A percentile compares a stretch with the other conserved stretches of the same genome.
These are phyloP conservation scores for Pocota personata DNA, from an alignment of 2,888 invertebrate genomes.

Conservation along the genomic window DNA sequence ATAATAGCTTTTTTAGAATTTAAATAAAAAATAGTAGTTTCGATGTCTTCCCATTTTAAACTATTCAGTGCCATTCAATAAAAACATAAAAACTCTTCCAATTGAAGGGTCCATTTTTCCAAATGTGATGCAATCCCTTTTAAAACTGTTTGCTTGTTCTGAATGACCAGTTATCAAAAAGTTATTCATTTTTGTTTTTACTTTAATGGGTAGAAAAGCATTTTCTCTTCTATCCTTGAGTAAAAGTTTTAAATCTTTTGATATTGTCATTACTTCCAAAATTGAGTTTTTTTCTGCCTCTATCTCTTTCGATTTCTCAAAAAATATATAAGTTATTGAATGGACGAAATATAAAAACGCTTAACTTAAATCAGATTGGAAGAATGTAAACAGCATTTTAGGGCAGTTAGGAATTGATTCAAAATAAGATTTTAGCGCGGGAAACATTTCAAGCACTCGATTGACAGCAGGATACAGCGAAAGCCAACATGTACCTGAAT, in stretches of 20 bases:
- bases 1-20: neutral
- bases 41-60: too few species aligned
- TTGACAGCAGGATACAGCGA: conserved; percentile 21
- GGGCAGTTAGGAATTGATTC: conserved; percentile 12
- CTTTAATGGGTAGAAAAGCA: neutral
- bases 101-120: too few species aligned
- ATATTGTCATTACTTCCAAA: conserved; percentile 22
- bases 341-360: conserved; percentile 34
- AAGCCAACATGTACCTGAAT: conserved; percentile 43
- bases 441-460: too few species aligned
- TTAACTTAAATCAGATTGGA: too few species aligned
- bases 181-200: neutral
- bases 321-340: conserved; percentile 32
- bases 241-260: conserved; percentile 9
- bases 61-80: neutral
- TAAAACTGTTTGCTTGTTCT: too few species aligned
- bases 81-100: too few species aligned
- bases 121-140: conserved; percentile 17
- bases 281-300: conserved; percentile 38
- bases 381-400: conserved; percentile 17
- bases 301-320: too few species aligned
- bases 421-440: too few species aligned
- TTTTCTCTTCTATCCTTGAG: neutral
- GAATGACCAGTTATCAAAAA: conserved; percentile 2
- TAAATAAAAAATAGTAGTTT: too few species aligned